A percentile compares a stretch with the other conserved stretches of the same genome.
These are phyloP conservation scores for Triplophysa bombifrons DNA, from an alignment of 2,797 vertebrate genomes.

Conservation along the genomic window DNA sequence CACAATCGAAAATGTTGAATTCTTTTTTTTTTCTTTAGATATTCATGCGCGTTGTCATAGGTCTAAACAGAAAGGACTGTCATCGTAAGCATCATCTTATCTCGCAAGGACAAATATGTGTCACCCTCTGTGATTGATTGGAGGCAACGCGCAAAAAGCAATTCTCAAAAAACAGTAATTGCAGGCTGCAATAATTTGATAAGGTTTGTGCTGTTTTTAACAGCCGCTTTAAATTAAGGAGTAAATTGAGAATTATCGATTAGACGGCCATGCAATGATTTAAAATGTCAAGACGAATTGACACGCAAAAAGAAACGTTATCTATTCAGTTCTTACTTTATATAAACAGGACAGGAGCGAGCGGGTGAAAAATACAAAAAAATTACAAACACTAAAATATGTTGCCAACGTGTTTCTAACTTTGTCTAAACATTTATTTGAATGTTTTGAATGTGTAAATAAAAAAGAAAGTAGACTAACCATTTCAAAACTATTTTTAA, in stretches of 20 bases:
- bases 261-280: constrained; percentile 20
- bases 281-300: constrained; percentile 42
- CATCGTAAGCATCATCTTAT: constrained; percentile 26
- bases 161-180: constrained; percentile 42
- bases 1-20: constrained; percentile 89
- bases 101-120: constrained; percentile 40
- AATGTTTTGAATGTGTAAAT: not conserved
- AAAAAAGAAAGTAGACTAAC: not conserved
- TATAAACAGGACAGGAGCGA: not conserved
- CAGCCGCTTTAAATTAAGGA: constrained; percentile 33
- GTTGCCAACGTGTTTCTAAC: not conserved
- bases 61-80: constrained; percentile 31
- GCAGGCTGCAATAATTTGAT: constrained; percentile 48
- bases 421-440: too few relatives aligned
- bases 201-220: constrained; percentile 40
- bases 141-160: constrained; percentile 23
- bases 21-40: constrained; percentile 71
- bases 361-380: not conserved
- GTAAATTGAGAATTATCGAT: constrained; percentile 48
- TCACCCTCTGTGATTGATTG: constrained; percentile 24
- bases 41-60: constrained; percentile 47
- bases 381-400: too few relatives aligned
- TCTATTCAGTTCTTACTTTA: not conserved
- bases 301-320: constrained; percentile 38
- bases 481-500: too few relatives aligned